Conservation (phyloP, 2,797 vertebrate species). For the Enteromius anoplus region DNA sequence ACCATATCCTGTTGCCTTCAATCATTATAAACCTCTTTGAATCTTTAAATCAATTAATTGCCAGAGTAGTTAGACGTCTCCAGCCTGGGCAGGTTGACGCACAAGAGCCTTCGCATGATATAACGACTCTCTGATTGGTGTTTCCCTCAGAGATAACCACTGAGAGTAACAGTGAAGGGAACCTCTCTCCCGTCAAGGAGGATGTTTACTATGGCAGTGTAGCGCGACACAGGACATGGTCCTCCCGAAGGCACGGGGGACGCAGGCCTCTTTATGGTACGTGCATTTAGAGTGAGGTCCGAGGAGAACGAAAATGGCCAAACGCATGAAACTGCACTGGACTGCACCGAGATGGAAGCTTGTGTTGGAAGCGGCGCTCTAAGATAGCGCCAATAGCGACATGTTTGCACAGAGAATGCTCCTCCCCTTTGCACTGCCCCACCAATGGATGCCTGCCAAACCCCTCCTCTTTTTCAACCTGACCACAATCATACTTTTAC, state of each 20-base stretch:
- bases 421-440: constrained; percentile 60
- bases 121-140: constrained; percentile 76
- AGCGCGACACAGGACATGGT: constrained; percentile 81
- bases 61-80: not conserved
- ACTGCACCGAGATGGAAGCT: constrained; percentile 74
- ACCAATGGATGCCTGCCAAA: constrained; percentile 68
- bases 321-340: constrained; percentile 73
- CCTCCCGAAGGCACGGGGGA: constrained; percentile 79
- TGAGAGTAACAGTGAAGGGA: constrained; percentile 92
- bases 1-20: constrained; percentile 60
- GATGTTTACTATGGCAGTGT: constrained; percentile 87
- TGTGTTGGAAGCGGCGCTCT: constrained; percentile 56
- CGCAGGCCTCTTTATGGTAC: constrained; percentile 84
- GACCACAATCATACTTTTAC: constrained; percentile 62
- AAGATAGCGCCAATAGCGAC: constrained; percentile 65
- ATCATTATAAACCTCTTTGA: constrained; percentile 23
- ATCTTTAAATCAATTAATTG: constrained; percentile 4
- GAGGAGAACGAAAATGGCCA: constrained; percentile 44
- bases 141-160: constrained; percentile 90
- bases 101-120: constrained; percentile 58
- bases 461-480: constrained; percentile 59
- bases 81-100: not conserved
- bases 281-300: constrained; percentile 65
- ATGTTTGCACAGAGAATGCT: constrained; percentile 65
- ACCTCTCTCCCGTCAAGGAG: constrained; percentile 84